phyloP scores from a whole-genome alignment of 2,113 vertebrate genomes.

The Poecilia latipinna region DNA sequence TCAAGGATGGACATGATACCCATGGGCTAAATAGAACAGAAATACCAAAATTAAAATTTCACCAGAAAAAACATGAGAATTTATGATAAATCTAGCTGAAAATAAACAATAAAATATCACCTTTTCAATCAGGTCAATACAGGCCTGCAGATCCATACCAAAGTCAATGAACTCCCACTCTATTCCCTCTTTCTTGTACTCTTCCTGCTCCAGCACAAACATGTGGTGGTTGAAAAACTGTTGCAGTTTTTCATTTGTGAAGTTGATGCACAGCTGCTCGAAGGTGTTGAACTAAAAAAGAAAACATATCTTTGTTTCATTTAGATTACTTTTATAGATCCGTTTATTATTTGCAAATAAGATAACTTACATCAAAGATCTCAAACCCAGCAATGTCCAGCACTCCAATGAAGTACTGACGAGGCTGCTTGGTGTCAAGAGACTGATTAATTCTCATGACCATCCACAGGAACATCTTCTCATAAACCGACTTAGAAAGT shows the following conservation, averaged over 20 bases:
- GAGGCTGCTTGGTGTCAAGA: conserved; percentile 79
- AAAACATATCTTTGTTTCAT: too few relatives aligned
- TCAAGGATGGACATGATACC: conserved; percentile 85
- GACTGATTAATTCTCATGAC: conserved; percentile 82
- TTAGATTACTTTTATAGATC: too few relatives aligned
- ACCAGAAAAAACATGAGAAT: neutral
- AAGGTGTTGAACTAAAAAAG: conserved; percentile 70
- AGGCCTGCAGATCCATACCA: conserved; percentile 86
- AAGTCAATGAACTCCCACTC: conserved; percentile 86
- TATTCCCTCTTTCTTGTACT: conserved; percentile 86
- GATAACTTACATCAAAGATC: conserved; percentile 75
- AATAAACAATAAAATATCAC: conserved; percentile 53
- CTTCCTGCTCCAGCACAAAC: conserved; percentile 82
- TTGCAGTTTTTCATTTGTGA: conserved; percentile 85
- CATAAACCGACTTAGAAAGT: conserved; percentile 80
- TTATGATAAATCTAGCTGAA: neutral
- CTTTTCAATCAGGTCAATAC: conserved; percentile 88
- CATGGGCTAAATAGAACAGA: conserved; percentile 72
- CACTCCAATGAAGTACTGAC: conserved; percentile 82
- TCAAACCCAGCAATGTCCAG: conserved; percentile 84
- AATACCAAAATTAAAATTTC: neutral
- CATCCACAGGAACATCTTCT: conserved; percentile 85
- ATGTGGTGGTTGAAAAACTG: conserved; percentile 84
- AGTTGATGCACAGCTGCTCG: conserved; percentile 85
- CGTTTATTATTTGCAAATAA: too few relatives aligned